These are phyloP conservation scores for Gouania willdenowi DNA, from an alignment of 2,797 vertebrate genomes.

Conservation along the genomic window DNA sequence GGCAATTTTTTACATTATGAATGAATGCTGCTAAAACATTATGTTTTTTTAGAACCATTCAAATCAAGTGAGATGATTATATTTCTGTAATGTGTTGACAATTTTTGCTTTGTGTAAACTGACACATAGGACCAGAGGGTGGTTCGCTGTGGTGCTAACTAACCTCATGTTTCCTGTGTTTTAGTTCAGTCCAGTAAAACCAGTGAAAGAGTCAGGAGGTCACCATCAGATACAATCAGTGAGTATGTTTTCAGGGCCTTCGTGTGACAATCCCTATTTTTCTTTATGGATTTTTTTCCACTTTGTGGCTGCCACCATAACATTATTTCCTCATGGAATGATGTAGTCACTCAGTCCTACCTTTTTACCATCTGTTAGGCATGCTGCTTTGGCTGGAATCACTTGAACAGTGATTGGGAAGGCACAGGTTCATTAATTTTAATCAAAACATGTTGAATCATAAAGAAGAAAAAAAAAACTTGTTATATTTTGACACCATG, in stretches of 20 bases:
- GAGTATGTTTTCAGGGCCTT: slow-evolving; percentile 76
- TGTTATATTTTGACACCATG: too few relatives aligned
- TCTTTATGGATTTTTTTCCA: slow-evolving; percentile 18
- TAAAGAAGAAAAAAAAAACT: slow-evolving; percentile 25
- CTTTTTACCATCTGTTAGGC: slow-evolving; percentile 21
- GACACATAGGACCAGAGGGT: slow-evolving; percentile 1
- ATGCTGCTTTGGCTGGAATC: slow-evolving; percentile 32
- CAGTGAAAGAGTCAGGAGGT: slow-evolving; percentile 64
- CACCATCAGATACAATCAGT: slow-evolving; percentile 70
- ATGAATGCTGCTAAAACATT: too few relatives aligned
- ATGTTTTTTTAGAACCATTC: too few relatives aligned
- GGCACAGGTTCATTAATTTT: slow-evolving; percentile 42
- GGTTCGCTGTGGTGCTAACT: slow-evolving; percentile 20
- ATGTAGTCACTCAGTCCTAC: slow-evolving; percentile 37
- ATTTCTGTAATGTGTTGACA: slow-evolving; percentile 48
- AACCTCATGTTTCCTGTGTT: slow-evolving; percentile 51
- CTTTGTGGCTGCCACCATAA: slow-evolving; percentile 25
- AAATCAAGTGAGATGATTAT: too few relatives aligned
- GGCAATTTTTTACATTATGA: too few relatives aligned
- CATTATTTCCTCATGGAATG: slow-evolving; percentile 40
- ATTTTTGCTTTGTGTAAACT: slow-evolving; percentile 33
- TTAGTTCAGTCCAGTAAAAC: slow-evolving; percentile 80
- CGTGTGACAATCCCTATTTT: too few relatives aligned
- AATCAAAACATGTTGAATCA: slow-evolving; percentile 62
- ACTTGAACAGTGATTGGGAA: slow-evolving; percentile 32